Evolutionary conservation across 2,113 vertebrate genomes (phyloP), one percentile per base, ranked within the genome.

Genomic region (Neogale vison): DNA sequence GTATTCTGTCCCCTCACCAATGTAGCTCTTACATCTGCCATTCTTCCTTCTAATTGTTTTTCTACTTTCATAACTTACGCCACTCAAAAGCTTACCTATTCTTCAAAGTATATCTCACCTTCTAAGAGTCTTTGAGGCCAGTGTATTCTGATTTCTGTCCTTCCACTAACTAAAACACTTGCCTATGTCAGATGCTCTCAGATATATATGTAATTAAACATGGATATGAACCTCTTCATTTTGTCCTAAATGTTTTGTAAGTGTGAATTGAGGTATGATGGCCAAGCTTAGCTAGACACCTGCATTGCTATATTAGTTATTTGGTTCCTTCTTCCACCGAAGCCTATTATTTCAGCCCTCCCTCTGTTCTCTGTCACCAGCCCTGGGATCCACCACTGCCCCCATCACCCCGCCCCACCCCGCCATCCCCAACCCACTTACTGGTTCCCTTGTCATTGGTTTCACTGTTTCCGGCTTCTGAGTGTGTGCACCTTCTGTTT

Each of bases 361-460:
- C 59, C 15, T 83, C 34, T n/a, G 34, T 24, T 93, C 52, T 42
- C 15, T 2, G 6, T 63, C n/a, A 69, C 24, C 47, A 95, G 61
- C 24, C 42, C n/a, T 79, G 79, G 88, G 47, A 45, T 94, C 52
- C 67, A 5, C 6, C 13, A 26, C 26, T 63, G 61, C 29, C 34
- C 65, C 7, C 59, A 5, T 42, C 42, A 42, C 23, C 42, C 85
- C 23, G 39, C 3, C 65, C 79, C 31, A 0, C 0, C 85, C 45
- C 11, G 11, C 47, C 20, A 36, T 42, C 17, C 67, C 87, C 90
- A 82, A 5, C 90, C 63, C 31, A 98, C 98, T 98, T 65, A 98
- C 98, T 84, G 94, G 57, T 95, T 96, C 47, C 61, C 24, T 31
- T 86, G 82, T 88, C 83, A 50, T 15, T 71, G 85, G 59, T 85